Base-by-base conservation (phyloP, 2,888 invertebrate genomes). In the Villa cingulata region DNA sequence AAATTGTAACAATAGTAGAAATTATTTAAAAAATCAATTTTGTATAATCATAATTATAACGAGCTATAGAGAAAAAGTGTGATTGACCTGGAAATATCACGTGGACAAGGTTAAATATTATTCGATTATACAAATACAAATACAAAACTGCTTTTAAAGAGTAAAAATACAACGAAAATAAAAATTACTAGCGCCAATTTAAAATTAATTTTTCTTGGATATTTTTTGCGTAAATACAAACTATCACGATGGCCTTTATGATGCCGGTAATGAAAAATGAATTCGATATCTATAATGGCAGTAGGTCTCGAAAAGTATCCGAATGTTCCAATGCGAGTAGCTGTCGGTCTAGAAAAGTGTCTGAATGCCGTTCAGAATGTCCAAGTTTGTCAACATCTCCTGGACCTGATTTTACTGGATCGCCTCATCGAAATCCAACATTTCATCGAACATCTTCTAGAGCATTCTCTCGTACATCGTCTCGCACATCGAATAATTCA, bases 221-320 rank as follows among this genome's bases (percentile, higher is more conserved):
- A 23, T 23, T 23, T 23, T 23, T 23, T 23, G 7, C 23, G 23
- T 23, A 7, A 23, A 23, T 23, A 23, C 23, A 23, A 23, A 7
- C 7, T 23, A 23, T 23, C 23, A 23, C 23, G 54, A 90, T 90
- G 90, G 90, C 90, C 75, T 90, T 90, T 73, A 89, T 89, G 89
- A 88, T 90, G 86, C 90, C 89, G 50, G 89, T 90, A 56, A 80
- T 90, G 72, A 89, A 89, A 74, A 90, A 89, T 74, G 88, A 90
- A 70, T 90, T 86, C 79, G 86, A 90, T 69, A 88, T 90, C 63
- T 90, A 90, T 76, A 86, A 87, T 73, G 82, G 85, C 55, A 59
- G 62, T 66, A 78, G 87, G 43, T 77, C 80, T 48, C 76, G 88
- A 57, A 77, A 83, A 55, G 76, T 79, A 39, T 86, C 86, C 10